Base-by-base conservation (phyloP, 2,113 vertebrate species). In the Salvelinus alpinus region DNA sequence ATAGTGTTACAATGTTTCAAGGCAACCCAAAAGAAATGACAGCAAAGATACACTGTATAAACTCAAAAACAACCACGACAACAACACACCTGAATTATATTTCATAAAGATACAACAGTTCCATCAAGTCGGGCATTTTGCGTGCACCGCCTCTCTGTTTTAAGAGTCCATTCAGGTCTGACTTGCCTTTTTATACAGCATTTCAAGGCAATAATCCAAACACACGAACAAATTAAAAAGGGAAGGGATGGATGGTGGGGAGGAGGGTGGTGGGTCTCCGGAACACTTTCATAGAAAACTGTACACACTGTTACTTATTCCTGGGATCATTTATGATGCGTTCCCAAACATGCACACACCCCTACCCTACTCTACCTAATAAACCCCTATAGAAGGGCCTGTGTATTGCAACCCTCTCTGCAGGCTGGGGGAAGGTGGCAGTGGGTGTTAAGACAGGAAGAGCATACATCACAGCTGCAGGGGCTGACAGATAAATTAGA, bases 391-490 rank as follows among this genome's bases (percentile, higher is more conserved):
- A 85, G n/a, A 89, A 83, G 81, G 86, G 6, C 48, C 20, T 62
- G 73, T 22, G 5, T 22, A 60, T 47, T 7, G 2, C 51, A 48
- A 2, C 14, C 59, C 24, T 34, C n/a, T 71, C 44, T 69, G 29
- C 25, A 51, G 51, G n/a, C 78, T 12, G 75, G 81, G 80, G 83
- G 78, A 66, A 18, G 1, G 66, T 16, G 31, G 27, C 5, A 74
- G 82, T 27, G 31, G 18, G 31, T 38, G 18, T 38, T 7, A 16
- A 68, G 31, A n/a, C 27, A 22, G 59, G 75, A 82, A 84, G 29
- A 89, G 84, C 80, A 83, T 85, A 90, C 80, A 76, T 25, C 75
- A 83, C 80, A 79, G 85, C 85, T 85, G 86, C 78, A 82, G 75
- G 3, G 5, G 74, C 74, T 60, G 68, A 86, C 9, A 22, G 54